Conservation (phyloP, 2,113 vertebrate species). For the Ceuthmochares aereus region DNA sequence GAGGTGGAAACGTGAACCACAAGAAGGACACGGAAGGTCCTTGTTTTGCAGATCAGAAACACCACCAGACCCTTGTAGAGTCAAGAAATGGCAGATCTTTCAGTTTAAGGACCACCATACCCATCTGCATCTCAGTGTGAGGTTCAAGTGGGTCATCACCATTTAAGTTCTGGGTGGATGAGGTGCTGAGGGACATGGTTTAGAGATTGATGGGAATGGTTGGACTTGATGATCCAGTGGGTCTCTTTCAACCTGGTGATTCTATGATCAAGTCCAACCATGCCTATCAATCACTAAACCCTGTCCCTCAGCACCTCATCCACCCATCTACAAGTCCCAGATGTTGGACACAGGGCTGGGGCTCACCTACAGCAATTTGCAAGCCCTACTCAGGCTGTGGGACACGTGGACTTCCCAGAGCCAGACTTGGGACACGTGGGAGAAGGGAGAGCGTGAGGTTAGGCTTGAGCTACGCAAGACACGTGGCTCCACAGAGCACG, state of each 20-base stretch:
- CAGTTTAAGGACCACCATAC: background rate
- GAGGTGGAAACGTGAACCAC: background rate
- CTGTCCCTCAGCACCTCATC: no score
- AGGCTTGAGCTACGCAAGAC: background rate
- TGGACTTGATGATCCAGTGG: no score
- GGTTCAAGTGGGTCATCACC: no score
- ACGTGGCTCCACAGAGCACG: background rate
- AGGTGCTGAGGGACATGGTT: no score
- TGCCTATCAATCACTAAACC: no score
- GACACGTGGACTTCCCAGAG: fast-evolving
- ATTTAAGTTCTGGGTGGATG: no score
- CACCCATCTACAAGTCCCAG: no score
- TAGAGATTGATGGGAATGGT: no score
- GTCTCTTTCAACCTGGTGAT: no score
- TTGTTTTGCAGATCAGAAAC: background rate
- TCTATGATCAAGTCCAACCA: no score
- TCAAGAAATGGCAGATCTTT: background rate
- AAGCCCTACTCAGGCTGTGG: fast-evolving
- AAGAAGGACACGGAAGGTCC: background rate
- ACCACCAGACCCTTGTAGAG: no score
- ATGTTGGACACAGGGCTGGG: background rate
- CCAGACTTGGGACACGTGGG: background rate
- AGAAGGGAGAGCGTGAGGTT: background rate
- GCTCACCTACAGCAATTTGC: background rate
- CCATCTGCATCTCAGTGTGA: background rate